Conservation (phyloP, 35 echinoderm and acorn worm genomes). For the Heliocidaris erythrogramma region DNA sequence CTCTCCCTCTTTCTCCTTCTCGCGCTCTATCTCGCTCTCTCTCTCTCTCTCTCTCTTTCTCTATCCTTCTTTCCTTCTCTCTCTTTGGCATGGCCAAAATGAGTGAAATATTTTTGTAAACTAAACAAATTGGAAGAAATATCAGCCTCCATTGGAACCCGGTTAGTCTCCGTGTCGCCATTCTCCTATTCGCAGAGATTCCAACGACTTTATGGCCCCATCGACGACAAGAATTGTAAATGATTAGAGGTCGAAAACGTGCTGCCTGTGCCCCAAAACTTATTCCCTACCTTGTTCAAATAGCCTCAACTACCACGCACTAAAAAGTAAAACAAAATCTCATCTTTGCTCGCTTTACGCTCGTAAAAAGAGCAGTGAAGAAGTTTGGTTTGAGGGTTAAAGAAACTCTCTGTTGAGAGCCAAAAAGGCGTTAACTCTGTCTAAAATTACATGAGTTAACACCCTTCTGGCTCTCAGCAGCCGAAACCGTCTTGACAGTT, state of each 20-base stretch:
- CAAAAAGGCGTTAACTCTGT: too few species aligned
- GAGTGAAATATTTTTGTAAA: slow-evolving; percentile 14
- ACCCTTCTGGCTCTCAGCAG: too few species aligned
- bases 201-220: not conserved
- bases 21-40: too few species aligned
- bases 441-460: too few species aligned
- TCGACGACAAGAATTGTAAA: slow-evolving; percentile 13
- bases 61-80: not conserved
- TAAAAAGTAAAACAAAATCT: not conserved
- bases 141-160: not conserved
- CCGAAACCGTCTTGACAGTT: not conserved
- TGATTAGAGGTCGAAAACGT: slow-evolving; percentile 21
- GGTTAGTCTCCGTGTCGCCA: not conserved
- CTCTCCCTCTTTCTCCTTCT: too few species aligned
- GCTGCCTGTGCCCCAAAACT: not conserved
- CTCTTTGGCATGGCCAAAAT: not conserved
- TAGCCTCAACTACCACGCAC: not conserved
- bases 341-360: not conserved
- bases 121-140: slow-evolving; percentile 12
- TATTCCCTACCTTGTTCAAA: not conserved
- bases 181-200: not conserved
- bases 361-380: not conserved
- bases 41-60: too few species aligned
- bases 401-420: not conserved
- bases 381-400: slow-evolving; percentile 11